Evolutionary conservation across 2,888 invertebrate species (phyloP), one percentile per base, ranked within the genome.

Genomic region (Invenusta paracnida): DNA sequence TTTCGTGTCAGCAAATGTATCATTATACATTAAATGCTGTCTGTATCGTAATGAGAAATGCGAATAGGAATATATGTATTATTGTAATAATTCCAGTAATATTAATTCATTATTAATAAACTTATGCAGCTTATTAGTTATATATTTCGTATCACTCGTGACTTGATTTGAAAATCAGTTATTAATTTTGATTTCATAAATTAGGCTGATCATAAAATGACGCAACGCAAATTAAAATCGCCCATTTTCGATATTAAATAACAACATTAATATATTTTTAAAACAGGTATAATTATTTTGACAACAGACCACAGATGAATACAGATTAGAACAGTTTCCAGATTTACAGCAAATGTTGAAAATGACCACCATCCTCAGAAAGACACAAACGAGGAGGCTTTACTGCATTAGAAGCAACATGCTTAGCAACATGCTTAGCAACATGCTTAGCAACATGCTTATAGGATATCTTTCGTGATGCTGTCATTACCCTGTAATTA

Each of bases 261-360:
- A 73, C 73, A 73, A 23, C 73, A 73, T 73, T 48, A 48, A 73
- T n/a, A 73, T 13, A 73, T 73, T 73, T 13, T n/a, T 73, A 73
- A 5, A n/a, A 73, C 11, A 73, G 5, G 23, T n/a, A 73, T 73
- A n/a, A 13, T n/a, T 73, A 5, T 73, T 73, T 73, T 73, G 73
- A 73, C 23, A n/a, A 73, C 23, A 73, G 27, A 73, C 5, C 73
- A 73, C 73, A 73, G 73, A 73, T 73, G 27, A 73, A 73, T 25
- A 73, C 73, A 73, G 73, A 73, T 73, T n/a, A n/a, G n/a, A n/a
- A n/a, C n/a, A n/a, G n/a, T n/a, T n/a, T 73, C 73, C 17, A 73
- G 23, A 73, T 2, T 73, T 73, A 73, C 2, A 73, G 5, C 73
- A 73, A 73, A 73, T 73, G 73, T n/a, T 73, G 73, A 73, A 73